phyloP scores from a whole-genome alignment of 2,888 invertebrate species.

The Pyrgus malvae region DNA sequence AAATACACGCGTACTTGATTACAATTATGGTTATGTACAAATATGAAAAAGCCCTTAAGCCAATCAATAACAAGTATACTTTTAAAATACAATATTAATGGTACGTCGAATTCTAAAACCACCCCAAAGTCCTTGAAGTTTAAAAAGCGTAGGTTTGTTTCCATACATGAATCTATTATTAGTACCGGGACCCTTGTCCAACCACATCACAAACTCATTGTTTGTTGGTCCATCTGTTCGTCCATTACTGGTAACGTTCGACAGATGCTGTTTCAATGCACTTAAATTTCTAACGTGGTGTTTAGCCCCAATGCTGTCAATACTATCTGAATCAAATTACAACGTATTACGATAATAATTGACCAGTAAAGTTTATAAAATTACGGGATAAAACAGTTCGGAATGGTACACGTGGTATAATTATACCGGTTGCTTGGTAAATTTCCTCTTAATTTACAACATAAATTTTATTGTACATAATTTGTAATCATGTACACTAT shows the following conservation, averaged over 20 bases:
- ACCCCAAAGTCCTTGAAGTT: conserved; percentile 15
- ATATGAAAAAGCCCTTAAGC: too few species aligned
- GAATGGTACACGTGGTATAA: too few species aligned
- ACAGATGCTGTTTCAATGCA: conserved; percentile 45
- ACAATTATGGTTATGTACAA: too few species aligned
- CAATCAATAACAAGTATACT: not conserved
- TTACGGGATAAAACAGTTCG: not conserved
- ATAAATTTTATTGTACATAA: too few species aligned
- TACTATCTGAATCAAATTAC: conserved; percentile 40
- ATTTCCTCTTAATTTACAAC: too few species aligned
- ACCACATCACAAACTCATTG: conserved; percentile 34
- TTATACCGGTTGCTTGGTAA: too few species aligned
- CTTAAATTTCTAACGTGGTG: conserved; percentile 39
- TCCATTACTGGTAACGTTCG: conserved; percentile 42
- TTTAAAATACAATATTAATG: not conserved
- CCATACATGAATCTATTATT: conserved; percentile 28
- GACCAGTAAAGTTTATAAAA: not conserved
- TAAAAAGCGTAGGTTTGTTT: conserved; percentile 26
- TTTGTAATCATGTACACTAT: too few species aligned
- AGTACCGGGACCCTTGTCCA: conserved; percentile 28
- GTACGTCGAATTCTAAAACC: conserved; percentile 1
- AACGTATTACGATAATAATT: conserved; percentile 35
- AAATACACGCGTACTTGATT: too few species aligned
- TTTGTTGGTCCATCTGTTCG: conserved; percentile 60
- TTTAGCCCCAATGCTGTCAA: conserved; percentile 35